These are phyloP conservation scores for Motacilla tschutschensis DNA, from an alignment of 2,113 vertebrate species.

Conservation along the genomic window DNA sequence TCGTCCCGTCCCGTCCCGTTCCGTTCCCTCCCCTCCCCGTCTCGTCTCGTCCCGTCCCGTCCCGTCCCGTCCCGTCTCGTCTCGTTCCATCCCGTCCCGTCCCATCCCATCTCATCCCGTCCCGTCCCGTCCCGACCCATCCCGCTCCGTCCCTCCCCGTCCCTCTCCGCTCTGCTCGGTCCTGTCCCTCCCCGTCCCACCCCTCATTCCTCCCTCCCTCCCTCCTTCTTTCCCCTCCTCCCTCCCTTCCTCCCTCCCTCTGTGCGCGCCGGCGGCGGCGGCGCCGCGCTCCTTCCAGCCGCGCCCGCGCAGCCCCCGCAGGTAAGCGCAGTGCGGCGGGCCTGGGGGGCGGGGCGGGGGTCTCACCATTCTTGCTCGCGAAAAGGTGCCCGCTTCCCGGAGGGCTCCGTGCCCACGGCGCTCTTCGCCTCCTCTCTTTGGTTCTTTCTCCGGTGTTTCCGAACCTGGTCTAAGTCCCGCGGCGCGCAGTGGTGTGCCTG, in stretches of 20 bases:
- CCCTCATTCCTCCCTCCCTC: no score
- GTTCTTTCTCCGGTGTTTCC: not conserved
- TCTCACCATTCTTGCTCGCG: not conserved
- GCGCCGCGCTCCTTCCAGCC: not conserved
- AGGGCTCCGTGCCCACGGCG: not conserved
- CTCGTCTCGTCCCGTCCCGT: no score
- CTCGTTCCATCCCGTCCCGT: no score
- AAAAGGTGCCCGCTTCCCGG: not conserved
- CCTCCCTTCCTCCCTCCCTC: not conserved
- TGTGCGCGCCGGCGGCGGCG: not conserved
- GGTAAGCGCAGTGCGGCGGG: conserved; percentile 10
- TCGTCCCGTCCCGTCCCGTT: not conserved
- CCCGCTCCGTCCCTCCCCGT: no score
- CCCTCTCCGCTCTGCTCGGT: no score
- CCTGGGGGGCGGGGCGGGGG: not conserved
- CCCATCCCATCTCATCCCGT: no score
- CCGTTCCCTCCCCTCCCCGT: not conserved
- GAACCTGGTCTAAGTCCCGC: accelerated
- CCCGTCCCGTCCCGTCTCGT: no score
- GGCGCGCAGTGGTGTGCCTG: not conserved
- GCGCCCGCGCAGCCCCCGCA: not conserved
- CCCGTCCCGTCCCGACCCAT: no score
- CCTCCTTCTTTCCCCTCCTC: no score
- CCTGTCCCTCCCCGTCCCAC: no score
- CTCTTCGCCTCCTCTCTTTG: not conserved